Evolutionary conservation across 2,888 invertebrate genomes (phyloP).

Genomic region (Synergus laeviventris): DNA sequence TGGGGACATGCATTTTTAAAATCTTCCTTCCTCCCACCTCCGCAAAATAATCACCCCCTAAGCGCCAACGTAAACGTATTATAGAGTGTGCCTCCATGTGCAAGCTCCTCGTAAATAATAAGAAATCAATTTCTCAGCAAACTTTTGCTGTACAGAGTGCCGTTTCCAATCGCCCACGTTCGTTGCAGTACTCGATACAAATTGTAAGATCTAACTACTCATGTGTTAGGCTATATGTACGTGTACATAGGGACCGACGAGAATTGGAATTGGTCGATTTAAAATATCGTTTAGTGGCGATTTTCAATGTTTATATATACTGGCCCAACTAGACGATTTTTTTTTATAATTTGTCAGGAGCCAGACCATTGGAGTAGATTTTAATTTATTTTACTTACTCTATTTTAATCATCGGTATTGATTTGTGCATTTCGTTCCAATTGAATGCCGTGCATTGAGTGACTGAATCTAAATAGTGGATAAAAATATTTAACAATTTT

Average conservation of each 20-base stretch:
- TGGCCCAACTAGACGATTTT: no score
- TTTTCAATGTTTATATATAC: slow-evolving; percentile 29
- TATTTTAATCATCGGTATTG: background rate
- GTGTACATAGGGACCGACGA: slow-evolving; percentile 36
- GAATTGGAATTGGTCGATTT: slow-evolving; percentile 12
- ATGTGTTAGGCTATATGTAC: slow-evolving; percentile 41
- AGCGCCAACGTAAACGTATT: slow-evolving; percentile 46
- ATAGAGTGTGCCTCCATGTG: slow-evolving; percentile 49
- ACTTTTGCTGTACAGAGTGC: slow-evolving; percentile 58
- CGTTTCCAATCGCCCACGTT: slow-evolving; percentile 63
- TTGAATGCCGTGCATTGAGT: background rate
- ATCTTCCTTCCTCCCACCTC: slow-evolving; percentile 42
- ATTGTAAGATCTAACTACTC: slow-evolving; percentile 58
- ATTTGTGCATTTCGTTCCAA: background rate
- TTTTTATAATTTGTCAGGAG: no score
- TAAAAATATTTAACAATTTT: no score
- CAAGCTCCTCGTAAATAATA: slow-evolving; percentile 62
- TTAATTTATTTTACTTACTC: background rate
- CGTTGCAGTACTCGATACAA: slow-evolving; percentile 57
- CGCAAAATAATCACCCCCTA: slow-evolving; percentile 44
- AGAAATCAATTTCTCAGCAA: slow-evolving; percentile 69
- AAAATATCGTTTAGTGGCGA: slow-evolving; percentile 2
- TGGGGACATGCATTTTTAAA: slow-evolving; percentile 56
- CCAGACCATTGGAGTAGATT: no score
- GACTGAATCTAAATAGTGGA: no score